Evolutionary conservation across 2,113 vertebrate genomes (phyloP), one percentile per base, ranked within the genome.

Genomic region (Oreochromis niloticus): DNA sequence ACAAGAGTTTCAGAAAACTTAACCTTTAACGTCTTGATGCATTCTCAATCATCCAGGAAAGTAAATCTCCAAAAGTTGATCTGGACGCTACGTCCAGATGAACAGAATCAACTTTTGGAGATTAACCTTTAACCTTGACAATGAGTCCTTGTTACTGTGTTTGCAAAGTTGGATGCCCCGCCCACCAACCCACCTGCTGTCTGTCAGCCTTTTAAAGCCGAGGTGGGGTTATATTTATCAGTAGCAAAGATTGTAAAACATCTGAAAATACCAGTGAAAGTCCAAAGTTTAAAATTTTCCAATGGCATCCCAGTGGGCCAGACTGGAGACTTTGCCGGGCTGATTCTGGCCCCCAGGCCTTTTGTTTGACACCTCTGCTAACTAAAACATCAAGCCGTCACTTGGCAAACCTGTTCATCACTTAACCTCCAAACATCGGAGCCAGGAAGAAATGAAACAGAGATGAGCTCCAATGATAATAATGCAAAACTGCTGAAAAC

Each of bases 251-350:
- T 30, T 59, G 56, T 30, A 59, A 1, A 32, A 32, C 27, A 17
- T 17, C 27, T 32, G 7, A 30, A 1, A 32, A 59, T 1, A 32
- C 27, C 24, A 24, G 27, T 32, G 7, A 32, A 59, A 59, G 55
- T 13, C 55, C 55, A 56, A 56, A 24, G 56, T 59, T 59, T 9
- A 17, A 32, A 17, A 63, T 7, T n/a, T 63, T n/a, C 0, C 0
- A 1, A 63, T 0, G 32, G 6, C 59, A 63, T 0, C 32, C 59
- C 1, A 22, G 63, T 68, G n/a, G 68, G 0, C 2, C 13, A 0
- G 32, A 36, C 32, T 63, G 17, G 32, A 63, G 59, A 12, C 59
- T 36, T 36, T 63, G 17, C 9, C 2, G 0, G 32, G 17, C 59
- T 3, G 59, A 63, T 63, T 63, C 59, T 63, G 32, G 32, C 0